Evolutionary conservation across 2,113 vertebrate species (phyloP).

Genomic region (Abramis brama): DNA sequence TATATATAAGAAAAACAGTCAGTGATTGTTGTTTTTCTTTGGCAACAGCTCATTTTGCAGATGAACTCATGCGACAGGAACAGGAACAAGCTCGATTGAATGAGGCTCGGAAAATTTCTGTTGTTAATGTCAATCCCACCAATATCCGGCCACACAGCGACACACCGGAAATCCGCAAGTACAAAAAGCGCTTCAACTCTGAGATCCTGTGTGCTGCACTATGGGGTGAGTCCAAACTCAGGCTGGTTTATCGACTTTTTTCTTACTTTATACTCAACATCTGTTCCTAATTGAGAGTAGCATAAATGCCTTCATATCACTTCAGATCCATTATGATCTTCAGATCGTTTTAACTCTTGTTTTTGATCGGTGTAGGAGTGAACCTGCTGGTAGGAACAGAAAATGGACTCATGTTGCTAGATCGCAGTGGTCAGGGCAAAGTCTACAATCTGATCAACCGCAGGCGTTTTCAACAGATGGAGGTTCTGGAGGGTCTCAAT

Average conservation of each 20-base stretch:
- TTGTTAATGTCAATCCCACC: slow-evolving; percentile 98
- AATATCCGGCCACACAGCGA: slow-evolving; percentile 98
- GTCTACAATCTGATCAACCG: slow-evolving; percentile 98
- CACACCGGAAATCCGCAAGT: slow-evolving; percentile 97
- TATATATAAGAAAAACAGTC: neutral
- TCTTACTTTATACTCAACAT: neutral
- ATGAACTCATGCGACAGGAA: slow-evolving; percentile 93
- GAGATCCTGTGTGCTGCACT: slow-evolving; percentile 98
- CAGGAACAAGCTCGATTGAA: slow-evolving; percentile 96
- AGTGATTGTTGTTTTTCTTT: neutral
- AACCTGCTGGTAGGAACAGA: slow-evolving; percentile 97
- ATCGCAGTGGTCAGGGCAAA: slow-evolving; percentile 96
- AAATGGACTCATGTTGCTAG: slow-evolving; percentile 97
- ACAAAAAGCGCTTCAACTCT: slow-evolving; percentile 99
- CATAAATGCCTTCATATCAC: neutral
- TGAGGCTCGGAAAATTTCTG: slow-evolving; percentile 96
- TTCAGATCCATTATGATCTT: neutral
- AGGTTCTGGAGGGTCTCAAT: slow-evolving; percentile 96
- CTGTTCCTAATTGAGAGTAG: neutral
- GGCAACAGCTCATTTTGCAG: slow-evolving; percentile 83
- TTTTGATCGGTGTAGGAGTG: slow-evolving; percentile 79
- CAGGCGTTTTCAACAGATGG: slow-evolving; percentile 98
- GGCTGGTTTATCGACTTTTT: neutral
- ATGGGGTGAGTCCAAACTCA: slow-evolving; percentile 83
- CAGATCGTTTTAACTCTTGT: neutral